Evolutionary conservation across 2,113 vertebrate genomes (phyloP), one percentile per base, ranked within the genome.

Genomic region (Colinus virginianus): DNA sequence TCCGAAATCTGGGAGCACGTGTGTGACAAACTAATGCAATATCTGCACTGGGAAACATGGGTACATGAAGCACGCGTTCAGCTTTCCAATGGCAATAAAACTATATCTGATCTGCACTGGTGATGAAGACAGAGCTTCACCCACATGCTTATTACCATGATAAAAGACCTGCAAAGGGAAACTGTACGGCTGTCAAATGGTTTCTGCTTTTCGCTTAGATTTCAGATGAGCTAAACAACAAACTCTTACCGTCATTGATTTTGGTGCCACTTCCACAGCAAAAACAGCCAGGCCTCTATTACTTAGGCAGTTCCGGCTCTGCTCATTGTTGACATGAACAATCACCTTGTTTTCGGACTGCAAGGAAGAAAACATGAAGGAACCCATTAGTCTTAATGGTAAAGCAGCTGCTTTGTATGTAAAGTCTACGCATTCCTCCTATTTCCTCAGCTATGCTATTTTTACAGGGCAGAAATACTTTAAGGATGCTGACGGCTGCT

Each of bases 221-320:
- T 90, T 95, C 68, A 64, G 81, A 69, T 23, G 90, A 76, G 53
- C 45, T 75, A 42, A 82, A 74, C 25, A 71, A 83, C 19, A 85
- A 34, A 58, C 14, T 59, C 78, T 96, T 97, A 99, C 99, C 98
- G 98, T 98, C 90, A 97, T 98, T 77, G 98, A 98, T 84, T 97
- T 98, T 46, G 98, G 97, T 70, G 98, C 98, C 87, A 99, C 98
- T 97, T 99, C 99, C 18, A 99, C 98, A 59, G 99, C 99, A 97
- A 99, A 99, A 90, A 98, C 93, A 25, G 40, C 96, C 88, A 99
- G 97, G 49, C 98, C 98, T 93, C 99, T 97, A 46, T 95, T 99
- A 97, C 97, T 99, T 7, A 98, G 58, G 89, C 98, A 99, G 96
- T 99, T 99, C 96, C 96, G 98, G 93, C 97, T 99, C 87, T 98